Evolutionary conservation across 2,888 invertebrate species (phyloP).

Genomic region (Sabatieria punctata): DNA sequence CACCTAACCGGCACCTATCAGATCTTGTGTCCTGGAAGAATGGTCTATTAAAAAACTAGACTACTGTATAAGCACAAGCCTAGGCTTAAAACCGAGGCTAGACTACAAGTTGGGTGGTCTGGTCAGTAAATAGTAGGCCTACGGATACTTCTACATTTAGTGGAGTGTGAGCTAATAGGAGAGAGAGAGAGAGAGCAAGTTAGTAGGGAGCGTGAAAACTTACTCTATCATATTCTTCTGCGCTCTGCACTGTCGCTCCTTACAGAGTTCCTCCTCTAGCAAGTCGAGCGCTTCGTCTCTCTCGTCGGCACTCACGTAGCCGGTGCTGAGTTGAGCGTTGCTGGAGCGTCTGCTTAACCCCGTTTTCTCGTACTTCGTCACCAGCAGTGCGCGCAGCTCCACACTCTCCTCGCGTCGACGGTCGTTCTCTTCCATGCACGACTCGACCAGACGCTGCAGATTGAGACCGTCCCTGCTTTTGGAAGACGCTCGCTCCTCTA

Average conservation of each 20-base stretch:
- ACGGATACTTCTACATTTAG: no score
- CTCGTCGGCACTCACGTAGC: neutral
- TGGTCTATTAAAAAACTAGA: no score
- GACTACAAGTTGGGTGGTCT: no score
- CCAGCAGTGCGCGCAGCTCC: conserved; percentile 11
- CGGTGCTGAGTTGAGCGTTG: neutral
- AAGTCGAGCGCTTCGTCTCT: neutral
- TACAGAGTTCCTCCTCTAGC: neutral
- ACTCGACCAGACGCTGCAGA: neutral
- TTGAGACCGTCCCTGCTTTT: neutral
- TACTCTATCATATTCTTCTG: neutral
- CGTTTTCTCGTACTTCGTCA: neutral
- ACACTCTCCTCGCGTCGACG: conserved; percentile 7
- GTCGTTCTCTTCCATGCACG: conserved; percentile 1
- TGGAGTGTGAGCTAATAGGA: no score
- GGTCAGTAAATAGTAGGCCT: no score
- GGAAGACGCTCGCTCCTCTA: no score
- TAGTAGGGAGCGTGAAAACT: no score
- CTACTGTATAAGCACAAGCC: no score
- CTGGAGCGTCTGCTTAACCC: neutral
- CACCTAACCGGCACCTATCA: no score
- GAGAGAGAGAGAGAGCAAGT: no score
- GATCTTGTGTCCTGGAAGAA: no score
- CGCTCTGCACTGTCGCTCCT: neutral
- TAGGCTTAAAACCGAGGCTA: no score